Base-by-base conservation (phyloP, 2,113 vertebrate genomes). In the Naja naja region DNA sequence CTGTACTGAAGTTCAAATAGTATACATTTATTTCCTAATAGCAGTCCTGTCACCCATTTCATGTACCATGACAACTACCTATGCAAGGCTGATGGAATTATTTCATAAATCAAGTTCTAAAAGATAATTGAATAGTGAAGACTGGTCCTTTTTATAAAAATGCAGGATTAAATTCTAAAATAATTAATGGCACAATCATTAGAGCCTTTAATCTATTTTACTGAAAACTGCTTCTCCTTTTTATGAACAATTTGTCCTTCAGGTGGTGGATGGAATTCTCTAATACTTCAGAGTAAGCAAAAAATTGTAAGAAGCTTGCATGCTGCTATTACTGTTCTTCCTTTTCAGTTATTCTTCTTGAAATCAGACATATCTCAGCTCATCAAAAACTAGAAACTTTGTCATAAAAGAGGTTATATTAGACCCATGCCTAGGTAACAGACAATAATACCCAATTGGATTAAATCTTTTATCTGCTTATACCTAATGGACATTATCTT, bases 241-340 rank as follows among this genome's bases (percentile, higher is more conserved):
- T 96, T 96, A 96, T 95, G 96, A 96, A 97, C 92, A 95, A 88
- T 96, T 96, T 95, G 93, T 94, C 94, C 96, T 97, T 96, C 96
- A 92, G 85, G 90, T 64, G 43, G 60, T 69, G 60, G 89, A 90
- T 49, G 88, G 94, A 94, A 95, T 95, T 95, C 45, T 92, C 2
- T 94, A 89, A 91, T 95, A 93, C 94, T 96, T 96, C 94, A 47
- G 92, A 94, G 90, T 94, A 96, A 95, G 96, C 94, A 95, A 64
- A 92, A 0, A 89, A 92, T 93, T 91, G 11, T 90, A 54, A 0
- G 92, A 54, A 39, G 22, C 94, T 95, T 95, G 14, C 64, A 74
- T 74, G n/a, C 2, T 34, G n/a, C n/a, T 74, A 2, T 74, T 74
- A 74, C 14, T 34, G 12, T 14, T 74, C n/a, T 74, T 74, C n/a